phyloP scores from a whole-genome alignment of 2,113 vertebrate genomes.

The Fulica atra region DNA sequence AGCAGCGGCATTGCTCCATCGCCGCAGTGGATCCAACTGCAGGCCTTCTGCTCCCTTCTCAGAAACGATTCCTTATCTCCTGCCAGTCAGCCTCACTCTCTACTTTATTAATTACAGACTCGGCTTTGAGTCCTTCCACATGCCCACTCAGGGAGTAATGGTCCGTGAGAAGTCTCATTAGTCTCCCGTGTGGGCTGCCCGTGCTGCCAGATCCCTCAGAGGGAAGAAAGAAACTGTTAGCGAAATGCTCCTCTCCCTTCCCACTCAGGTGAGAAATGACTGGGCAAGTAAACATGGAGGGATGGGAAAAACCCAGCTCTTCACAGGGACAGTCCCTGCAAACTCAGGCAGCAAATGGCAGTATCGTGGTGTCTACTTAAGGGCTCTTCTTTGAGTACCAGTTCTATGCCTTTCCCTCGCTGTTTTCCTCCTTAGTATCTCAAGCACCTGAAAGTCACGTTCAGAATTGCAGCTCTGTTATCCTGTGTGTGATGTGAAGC shows the following conservation, averaged over 20 bases:
- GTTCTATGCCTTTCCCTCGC: not conserved
- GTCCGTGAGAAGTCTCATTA: conserved; percentile 7
- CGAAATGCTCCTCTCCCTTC: not conserved
- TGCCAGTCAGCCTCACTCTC: not conserved
- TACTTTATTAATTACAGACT: conserved; percentile 32
- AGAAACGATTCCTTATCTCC: not conserved
- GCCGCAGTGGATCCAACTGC: not conserved
- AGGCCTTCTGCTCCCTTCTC: not conserved
- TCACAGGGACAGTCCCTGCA: not conserved
- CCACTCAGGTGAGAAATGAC: not conserved
- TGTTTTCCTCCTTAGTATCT: not conserved
- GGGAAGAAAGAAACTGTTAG: not conserved
- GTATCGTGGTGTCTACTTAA: not conserved
- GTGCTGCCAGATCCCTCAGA: not conserved
- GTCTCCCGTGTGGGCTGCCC: not conserved
- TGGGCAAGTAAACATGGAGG: not conserved
- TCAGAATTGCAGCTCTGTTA: not conserved
- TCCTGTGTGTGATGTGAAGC: not conserved
- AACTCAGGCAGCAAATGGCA: not conserved
- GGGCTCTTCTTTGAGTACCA: not conserved
- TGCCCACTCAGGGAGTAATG: not conserved
- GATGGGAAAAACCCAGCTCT: not conserved
- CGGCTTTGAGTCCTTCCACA: conserved; percentile 5
- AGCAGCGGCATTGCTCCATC: not conserved
- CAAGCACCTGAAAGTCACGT: not conserved